Evolutionary conservation across 2,113 vertebrate genomes (phyloP).

Genomic region (Rhombomys opimus): DNA sequence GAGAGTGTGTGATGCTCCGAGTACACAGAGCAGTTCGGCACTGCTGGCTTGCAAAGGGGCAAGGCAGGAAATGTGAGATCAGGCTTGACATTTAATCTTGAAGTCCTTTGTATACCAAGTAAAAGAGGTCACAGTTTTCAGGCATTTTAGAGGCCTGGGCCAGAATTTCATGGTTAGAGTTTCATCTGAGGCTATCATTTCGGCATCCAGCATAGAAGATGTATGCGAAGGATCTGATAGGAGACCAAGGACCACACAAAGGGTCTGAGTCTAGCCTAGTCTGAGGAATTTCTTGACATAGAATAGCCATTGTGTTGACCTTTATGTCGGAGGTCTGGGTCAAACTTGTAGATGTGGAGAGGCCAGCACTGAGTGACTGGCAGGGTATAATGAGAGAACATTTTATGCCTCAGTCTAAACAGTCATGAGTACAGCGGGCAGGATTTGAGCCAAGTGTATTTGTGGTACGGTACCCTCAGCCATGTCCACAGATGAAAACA

Average conservation of each 20-base stretch:
- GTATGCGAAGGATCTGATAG: neutral
- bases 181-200: constrained; percentile 47
- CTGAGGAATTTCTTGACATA: neutral
- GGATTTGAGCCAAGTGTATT: neutral
- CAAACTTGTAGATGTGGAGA: neutral
- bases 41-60: constrained; percentile 46
- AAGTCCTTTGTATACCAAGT: constrained; percentile 57
- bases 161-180: constrained; percentile 14
- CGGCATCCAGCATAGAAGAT: constrained; percentile 42
- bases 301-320: neutral
- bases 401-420: neutral
- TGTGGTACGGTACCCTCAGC: neutral
- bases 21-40: constrained; percentile 42
- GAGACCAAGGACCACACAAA: neutral
- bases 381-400: neutral
- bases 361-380: neutral
- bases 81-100: constrained; percentile 61
- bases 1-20: neutral
- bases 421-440: neutral
- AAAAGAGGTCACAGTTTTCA: constrained; percentile 40
- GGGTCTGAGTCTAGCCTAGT: neutral
- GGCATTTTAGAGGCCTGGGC: constrained; percentile 49
- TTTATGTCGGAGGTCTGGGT: neutral
- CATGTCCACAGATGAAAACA: neutral
- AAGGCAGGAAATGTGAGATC: constrained; percentile 66